Conservation (phyloP, 2,797 vertebrate genomes). For the Spatula versicolor region DNA sequence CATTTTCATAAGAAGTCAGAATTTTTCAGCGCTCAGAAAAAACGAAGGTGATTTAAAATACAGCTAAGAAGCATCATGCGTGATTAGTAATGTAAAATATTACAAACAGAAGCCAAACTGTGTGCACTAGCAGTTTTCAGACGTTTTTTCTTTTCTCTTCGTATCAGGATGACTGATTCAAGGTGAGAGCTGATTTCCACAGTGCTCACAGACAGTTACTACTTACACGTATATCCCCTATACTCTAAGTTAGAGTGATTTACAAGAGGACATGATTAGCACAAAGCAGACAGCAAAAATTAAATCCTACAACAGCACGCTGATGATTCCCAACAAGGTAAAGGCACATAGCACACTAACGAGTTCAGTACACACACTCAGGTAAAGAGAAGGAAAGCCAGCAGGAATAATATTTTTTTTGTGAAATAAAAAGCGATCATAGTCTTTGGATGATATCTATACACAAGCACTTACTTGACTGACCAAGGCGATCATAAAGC, state of each 20-base stretch:
- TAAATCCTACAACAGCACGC: neutral
- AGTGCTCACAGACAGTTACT: neutral
- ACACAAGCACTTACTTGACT: neutral
- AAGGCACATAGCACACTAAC: neutral
- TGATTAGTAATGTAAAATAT: neutral
- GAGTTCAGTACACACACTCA: neutral
- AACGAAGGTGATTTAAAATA: neutral
- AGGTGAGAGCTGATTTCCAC: neutral
- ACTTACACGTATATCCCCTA: neutral
- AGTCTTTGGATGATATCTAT: neutral
- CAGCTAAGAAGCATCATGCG: neutral
- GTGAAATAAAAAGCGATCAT: neutral
- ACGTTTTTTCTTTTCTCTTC: neutral
- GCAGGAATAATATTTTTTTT: neutral
- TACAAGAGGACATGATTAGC: neutral
- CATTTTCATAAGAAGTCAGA: neutral
- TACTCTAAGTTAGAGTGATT: neutral
- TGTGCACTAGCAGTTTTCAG: neutral
- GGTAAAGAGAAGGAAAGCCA: neutral
- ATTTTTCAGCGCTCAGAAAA: neutral
- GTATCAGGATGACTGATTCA: neutral
- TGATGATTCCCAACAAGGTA: accelerated
- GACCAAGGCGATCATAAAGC: neutral
- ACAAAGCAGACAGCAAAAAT: neutral
- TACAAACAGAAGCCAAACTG: neutral